A percentile compares a stretch with the other conserved stretches of the same genome.
Evolutionary conservation across 1,140 invertebrate species (phyloP).

Genomic region (Anagrus nilaparvatae): DNA sequence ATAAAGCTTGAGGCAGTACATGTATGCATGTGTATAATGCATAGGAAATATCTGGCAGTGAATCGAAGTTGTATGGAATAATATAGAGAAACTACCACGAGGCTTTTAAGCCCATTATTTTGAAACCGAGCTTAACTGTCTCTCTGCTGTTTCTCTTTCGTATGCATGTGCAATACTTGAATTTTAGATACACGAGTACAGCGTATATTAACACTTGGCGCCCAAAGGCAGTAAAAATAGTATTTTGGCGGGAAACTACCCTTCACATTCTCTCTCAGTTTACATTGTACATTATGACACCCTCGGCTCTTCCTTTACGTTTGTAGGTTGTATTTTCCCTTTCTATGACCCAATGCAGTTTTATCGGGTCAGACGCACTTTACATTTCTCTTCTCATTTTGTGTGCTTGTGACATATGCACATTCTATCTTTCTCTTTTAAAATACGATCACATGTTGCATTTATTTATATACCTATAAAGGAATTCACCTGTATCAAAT

Average conservation of each 20-base stretch:
- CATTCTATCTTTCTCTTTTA: background rate
- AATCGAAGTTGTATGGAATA: constrained; percentile 4
- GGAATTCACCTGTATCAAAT: background rate
- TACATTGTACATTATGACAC: background rate
- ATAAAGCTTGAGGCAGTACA: background rate
- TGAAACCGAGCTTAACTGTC: no score
- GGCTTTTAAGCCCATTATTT: no score
- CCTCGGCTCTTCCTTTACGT: constrained; percentile 11
- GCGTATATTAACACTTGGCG: constrained; percentile 15
- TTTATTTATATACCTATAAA: background rate
- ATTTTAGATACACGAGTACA: constrained; percentile 8
- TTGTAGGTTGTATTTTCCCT: constrained; percentile 39
- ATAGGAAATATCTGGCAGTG: background rate
- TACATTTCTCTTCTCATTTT: constrained; percentile 31
- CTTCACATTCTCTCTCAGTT: background rate
- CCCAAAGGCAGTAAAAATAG: constrained; percentile 28
- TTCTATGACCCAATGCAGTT: constrained; percentile 39
- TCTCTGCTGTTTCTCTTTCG: background rate
- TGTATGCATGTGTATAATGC: no score
- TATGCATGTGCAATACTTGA: constrained; percentile 14
- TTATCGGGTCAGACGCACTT: constrained; percentile 31
- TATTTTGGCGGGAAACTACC: constrained; percentile 29
- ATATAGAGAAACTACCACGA: no score
- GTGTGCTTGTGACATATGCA: constrained; percentile 11
- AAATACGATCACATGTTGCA: no score